Conservation (phyloP, 2,888 invertebrate species). For the Gastrophysa polygoni region DNA sequence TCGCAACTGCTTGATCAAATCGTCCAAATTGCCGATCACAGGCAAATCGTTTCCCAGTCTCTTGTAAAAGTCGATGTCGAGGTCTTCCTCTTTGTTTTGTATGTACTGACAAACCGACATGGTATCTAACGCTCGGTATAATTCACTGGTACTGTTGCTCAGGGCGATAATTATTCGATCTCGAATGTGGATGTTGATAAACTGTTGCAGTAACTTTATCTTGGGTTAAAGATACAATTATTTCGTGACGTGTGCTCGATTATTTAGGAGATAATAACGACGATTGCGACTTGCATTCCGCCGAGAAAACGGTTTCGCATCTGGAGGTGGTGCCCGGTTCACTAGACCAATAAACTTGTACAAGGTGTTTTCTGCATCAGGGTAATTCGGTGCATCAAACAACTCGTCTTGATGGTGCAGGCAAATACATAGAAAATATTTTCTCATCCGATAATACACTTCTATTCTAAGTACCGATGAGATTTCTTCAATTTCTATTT, state of each 20-base stretch:
- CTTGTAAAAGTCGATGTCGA: conserved; percentile 45
- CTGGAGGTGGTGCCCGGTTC: too few species aligned
- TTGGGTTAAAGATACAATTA: not conserved
- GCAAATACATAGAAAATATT: too few species aligned
- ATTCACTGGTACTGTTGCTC: not conserved
- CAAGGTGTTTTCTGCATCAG: too few species aligned
- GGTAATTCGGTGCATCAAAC: too few species aligned
- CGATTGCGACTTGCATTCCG: too few species aligned
- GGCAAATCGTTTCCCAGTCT: conserved; percentile 48
- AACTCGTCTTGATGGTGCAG: too few species aligned
- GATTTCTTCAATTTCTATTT: too few species aligned
- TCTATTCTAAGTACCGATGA: too few species aligned
- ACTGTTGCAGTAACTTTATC: not conserved
- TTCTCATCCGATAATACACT: too few species aligned
- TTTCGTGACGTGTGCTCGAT: not conserved
- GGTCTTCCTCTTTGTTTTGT: conserved; percentile 30
- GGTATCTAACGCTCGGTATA: not conserved
- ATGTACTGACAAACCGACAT: conserved; percentile 29
- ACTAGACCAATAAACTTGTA: too few species aligned
- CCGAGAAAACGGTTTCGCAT: too few species aligned
- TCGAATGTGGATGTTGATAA: not conserved
- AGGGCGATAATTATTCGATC: not conserved
- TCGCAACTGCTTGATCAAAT: conserved; percentile 73
- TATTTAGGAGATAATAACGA: not conserved
- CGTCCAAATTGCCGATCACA: conserved; percentile 61